Evolutionary conservation across 1,140 invertebrate genomes (phyloP).

Genomic region (Ips nitidus): DNA sequence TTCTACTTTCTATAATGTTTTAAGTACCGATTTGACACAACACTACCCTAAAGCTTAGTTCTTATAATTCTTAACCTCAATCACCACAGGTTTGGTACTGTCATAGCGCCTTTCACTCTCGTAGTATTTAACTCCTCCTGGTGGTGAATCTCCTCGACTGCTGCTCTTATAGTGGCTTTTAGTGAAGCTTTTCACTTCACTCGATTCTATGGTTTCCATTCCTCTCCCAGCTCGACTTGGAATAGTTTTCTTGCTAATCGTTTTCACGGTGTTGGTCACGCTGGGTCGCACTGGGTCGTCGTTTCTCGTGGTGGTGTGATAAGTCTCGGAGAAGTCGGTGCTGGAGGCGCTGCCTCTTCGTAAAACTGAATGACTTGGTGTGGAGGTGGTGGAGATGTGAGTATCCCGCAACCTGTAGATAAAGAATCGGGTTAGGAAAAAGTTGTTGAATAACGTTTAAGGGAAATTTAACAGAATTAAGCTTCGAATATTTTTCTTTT

Average conservation of each 20-base stretch:
- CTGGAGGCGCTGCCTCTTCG: slow-evolving; percentile 62
- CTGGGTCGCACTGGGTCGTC: slow-evolving; percentile 64
- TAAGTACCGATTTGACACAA: too few species aligned
- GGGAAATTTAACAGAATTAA: too few species aligned
- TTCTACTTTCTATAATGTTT: too few species aligned
- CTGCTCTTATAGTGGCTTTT: slow-evolving; percentile 62
- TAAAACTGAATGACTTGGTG: slow-evolving; percentile 47
- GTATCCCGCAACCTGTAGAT: slow-evolving; percentile 40
- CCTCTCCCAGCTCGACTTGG: slow-evolving; percentile 62
- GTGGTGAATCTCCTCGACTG: slow-evolving; percentile 44
- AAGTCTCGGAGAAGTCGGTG: slow-evolving; percentile 71
- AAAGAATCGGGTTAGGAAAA: not conserved
- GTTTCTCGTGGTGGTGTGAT: slow-evolving; percentile 64
- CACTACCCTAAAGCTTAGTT: not conserved
- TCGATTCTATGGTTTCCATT: slow-evolving; percentile 65
- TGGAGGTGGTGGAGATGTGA: slow-evolving; percentile 29
- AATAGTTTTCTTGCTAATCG: slow-evolving; percentile 65
- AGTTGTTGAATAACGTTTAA: not conserved
- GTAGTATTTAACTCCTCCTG: slow-evolving; percentile 51
- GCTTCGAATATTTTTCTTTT: too few species aligned
- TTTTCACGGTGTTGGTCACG: slow-evolving; percentile 68
- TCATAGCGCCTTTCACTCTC: slow-evolving; percentile 54
- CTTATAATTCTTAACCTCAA: slow-evolving; percentile 51
- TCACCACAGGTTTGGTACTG: slow-evolving; percentile 52
- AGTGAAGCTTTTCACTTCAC: slow-evolving; percentile 67